Percentiles rank a stretch among this genome's conserved stretches.
phyloP scores from a whole-genome alignment of 2,888 invertebrate genomes.

The Agapostemon virescens region DNA sequence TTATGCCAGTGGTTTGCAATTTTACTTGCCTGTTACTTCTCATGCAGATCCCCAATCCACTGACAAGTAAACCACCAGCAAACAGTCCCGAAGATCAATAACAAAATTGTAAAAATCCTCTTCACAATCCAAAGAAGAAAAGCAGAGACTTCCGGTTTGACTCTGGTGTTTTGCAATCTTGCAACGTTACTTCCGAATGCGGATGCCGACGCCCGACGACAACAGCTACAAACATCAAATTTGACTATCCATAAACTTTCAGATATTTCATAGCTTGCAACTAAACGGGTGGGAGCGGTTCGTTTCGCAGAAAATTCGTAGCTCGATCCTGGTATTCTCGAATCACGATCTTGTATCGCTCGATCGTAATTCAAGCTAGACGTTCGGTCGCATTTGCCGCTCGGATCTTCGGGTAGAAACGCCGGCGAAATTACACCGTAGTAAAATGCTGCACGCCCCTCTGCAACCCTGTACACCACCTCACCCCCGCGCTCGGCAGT shows the following conservation, averaged over 20 bases:
- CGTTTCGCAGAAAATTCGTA: background rate
- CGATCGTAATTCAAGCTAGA: conserved; percentile 29
- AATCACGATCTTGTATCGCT: background rate
- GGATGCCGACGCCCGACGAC: too few relatives aligned
- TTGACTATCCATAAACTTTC: background rate
- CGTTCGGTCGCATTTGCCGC: conserved; percentile 19
- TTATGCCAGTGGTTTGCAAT: too few relatives aligned
- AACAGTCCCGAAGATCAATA: too few relatives aligned
- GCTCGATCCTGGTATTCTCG: background rate
- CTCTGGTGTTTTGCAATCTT: too few relatives aligned
- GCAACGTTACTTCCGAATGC: too few relatives aligned
- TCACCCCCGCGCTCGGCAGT: background rate
- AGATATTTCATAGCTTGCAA: background rate
- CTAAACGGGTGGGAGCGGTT: background rate
- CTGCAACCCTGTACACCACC: background rate
- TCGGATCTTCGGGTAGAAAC: conserved; percentile 17
- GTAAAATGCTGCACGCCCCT: conserved; percentile 11
- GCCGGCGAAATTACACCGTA: conserved; percentile 31
- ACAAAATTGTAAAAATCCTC: too few relatives aligned
- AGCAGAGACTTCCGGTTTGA: too few relatives aligned
- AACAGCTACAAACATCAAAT: background rate
- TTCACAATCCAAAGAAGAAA: too few relatives aligned
- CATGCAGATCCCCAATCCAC: too few relatives aligned
- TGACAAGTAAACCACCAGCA: too few relatives aligned
- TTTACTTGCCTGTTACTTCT: too few relatives aligned